Conservation (phyloP, 2,888 invertebrate genomes). For the Xanthorhoe spadicearia region DNA sequence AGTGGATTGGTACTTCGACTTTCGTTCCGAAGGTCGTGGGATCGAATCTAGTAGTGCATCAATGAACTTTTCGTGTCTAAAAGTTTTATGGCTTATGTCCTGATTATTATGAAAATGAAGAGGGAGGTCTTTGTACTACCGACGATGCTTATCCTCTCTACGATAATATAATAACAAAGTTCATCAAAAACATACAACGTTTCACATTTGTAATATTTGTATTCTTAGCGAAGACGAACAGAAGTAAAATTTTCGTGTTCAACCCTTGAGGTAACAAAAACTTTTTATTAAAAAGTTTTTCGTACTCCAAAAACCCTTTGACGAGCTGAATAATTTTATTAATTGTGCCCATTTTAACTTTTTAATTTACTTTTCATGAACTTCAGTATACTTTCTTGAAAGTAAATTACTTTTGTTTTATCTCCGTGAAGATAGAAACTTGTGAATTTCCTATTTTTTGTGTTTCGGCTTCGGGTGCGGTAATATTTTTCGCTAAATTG, state of each 20-base stretch:
- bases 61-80: no score
- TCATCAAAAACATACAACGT: no score
- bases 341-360: constrained; percentile 31
- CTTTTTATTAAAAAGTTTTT: background rate
- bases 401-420: constrained; percentile 36
- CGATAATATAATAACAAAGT: no score
- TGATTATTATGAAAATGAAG: no score
- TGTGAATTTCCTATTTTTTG: constrained; percentile 22
- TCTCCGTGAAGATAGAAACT: constrained; percentile 17
- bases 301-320: constrained; percentile 18
- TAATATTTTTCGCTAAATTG: constrained; percentile 38
- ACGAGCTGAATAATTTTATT: constrained; percentile 22
- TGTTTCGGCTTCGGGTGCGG: constrained; percentile 9
- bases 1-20: no score
- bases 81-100: no score
- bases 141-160: no score
- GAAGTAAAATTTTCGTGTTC: background rate
- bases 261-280: constrained; percentile 3
- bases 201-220: no score
- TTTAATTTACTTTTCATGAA: constrained; percentile 27
- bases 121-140: no score
- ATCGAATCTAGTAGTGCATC: no score
- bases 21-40: no score
- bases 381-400: constrained; percentile 20
- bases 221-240: background rate